Base-by-base conservation (phyloP, 2,797 vertebrate genomes). In the Pteronotus mesoamericanus region DNA sequence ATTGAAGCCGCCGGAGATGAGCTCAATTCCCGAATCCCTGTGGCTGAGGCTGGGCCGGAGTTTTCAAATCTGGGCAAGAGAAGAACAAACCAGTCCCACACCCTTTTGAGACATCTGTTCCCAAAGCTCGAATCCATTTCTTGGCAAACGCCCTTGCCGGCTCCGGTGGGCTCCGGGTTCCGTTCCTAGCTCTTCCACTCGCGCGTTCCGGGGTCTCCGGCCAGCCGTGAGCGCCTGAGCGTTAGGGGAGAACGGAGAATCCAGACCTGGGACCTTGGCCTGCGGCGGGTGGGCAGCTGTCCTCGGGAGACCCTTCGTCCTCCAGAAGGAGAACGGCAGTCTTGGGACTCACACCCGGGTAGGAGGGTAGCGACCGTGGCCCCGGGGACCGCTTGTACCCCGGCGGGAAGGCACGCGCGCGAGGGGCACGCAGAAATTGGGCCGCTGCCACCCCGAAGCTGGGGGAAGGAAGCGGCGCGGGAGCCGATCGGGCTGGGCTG, bases 21-120 rank as follows among this genome's bases (percentile, higher is more conserved):
- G 34, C 46, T n/a, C 53, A 16, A 3, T 21, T 6, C 34, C 32
- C 6, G 7, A 37, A 57, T 66, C 29, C 32, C 34, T 29, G 93
- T 12, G 51, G 71, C 78, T 46, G 69, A 59, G 12, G n/a, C 19
- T 16, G 44, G 42, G 55, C 4, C 71, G 74, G 32, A 86, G 29
- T 93, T 93, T 91, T 79, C 21, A 84, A 72, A 92, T 64, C 53
- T 46, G 85, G 71, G 44, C 68, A 15, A 87, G 68, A 48, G 94
- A 88, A 95, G 61, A 79, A 44, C 55, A 71, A 71, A 19, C 24
- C 3, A 15, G n/a, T 1, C 37, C n/a, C 16, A 19, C 34, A 4
- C 3, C n/a, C 53, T 21, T 21, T 21, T 12, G 92, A 91, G 46
- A 92, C 88, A 0, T 14, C 10, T 8, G 26, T 15, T 75, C 24